Evolutionary conservation across 2,797 vertebrate species (phyloP), one percentile per base, ranked within the genome.

Genomic region (Thaleichthys pacificus): DNA sequence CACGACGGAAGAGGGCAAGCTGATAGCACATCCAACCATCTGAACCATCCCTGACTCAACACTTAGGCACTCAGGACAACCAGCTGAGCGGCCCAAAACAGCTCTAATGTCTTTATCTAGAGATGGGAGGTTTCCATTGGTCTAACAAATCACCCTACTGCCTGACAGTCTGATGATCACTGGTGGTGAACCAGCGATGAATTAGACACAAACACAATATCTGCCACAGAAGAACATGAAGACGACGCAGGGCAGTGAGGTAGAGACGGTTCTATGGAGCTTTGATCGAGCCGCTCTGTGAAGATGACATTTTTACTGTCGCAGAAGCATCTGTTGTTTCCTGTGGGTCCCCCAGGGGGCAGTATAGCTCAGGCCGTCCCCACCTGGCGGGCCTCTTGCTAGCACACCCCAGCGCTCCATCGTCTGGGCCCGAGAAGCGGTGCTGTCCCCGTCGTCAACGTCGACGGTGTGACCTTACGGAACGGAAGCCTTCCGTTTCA

Each of bases 401-500:
- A 49, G 74, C 49, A 42, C 26, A 71, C 47, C 47, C 62, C 62
- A 67, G 26, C 32, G 58, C 63, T 67, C 47, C 65, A 73, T 71
- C 28, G 54, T 69, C 42, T 22, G 19, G 32, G 32, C 5, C n/a
- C 21, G 47, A 32, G 57, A 7, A 63, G 38, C 38, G 51, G 42
- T 11, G 21, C 30, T 61, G 58, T 66, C 26, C 19, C 47, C 69
- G 35, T 66, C 26, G 22, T 60, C 69, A 51, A 8, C 66, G 22
- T 72, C 61, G 28, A 57, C 1, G 30, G 68, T 58, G 57, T 74
- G 64, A 68, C 49, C 51, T 69, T 57, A 66, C 56, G 21, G 26
- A 76, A 11, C 19, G 26, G 66, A 80, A 71, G 56, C 58, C 60
- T 49, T 68, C 63, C 68, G 60, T 77, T 73, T 63, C 21, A 14